These are phyloP conservation scores for Bursaphelenchus okinawaensis DNA, from an alignment of 2,888 invertebrate genomes.

Conservation along the genomic window DNA sequence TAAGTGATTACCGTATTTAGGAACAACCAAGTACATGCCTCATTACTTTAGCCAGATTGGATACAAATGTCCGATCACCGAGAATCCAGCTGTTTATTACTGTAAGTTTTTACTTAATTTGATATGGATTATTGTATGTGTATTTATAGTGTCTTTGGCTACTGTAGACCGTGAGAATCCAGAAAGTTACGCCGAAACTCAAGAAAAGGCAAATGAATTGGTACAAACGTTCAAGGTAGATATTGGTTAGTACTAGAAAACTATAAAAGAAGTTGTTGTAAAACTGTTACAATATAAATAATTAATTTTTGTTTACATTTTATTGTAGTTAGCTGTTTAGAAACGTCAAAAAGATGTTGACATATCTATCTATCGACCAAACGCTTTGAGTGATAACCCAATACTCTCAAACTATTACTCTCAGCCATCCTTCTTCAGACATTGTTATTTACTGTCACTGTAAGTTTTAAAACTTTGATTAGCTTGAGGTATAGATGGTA, in stretches of 20 bases:
- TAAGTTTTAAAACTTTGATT: neutral
- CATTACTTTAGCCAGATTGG: constrained; percentile 91
- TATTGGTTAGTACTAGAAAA: neutral
- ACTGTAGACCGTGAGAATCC: constrained; percentile 76
- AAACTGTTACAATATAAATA: too few relatives aligned
- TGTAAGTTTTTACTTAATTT: constrained; percentile 65
- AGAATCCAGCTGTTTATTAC: constrained; percentile 97
- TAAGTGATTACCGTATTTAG: constrained; percentile 67
- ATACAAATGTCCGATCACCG: constrained; percentile 89
- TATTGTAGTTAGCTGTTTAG: too few relatives aligned
- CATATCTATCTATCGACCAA: neutral
- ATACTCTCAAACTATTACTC: constrained; percentile 26
- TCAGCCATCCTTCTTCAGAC: constrained; percentile 1
- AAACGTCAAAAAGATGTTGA: constrained; percentile 12
- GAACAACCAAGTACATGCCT: constrained; percentile 82
- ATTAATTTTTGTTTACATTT: too few relatives aligned
- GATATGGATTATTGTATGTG: neutral
- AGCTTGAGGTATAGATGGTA: neutral
- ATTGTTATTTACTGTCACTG: neutral
- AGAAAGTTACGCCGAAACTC: constrained; percentile 85
- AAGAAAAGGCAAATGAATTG: constrained; percentile 61
- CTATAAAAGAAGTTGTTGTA: neutral
- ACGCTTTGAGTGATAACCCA: constrained; percentile 15
- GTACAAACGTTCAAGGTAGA: constrained; percentile 31
- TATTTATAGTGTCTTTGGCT: constrained; percentile 68